Conservation (phyloP, 2,888 invertebrate genomes). For the Allygus modestus region DNA sequence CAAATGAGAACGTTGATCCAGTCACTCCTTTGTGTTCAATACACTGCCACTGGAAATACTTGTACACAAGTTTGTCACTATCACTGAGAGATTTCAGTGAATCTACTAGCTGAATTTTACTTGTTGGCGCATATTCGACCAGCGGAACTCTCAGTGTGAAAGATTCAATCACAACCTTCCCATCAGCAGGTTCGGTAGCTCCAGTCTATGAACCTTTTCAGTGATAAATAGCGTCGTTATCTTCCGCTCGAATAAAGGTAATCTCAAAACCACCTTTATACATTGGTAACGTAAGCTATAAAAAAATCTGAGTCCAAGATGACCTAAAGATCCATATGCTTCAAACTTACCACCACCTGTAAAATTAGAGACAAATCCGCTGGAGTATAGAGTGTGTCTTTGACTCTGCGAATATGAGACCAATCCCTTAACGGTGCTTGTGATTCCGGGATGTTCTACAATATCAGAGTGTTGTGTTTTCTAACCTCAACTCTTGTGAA, state of each 20-base stretch:
- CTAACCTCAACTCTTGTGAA: slow-evolving; percentile 24
- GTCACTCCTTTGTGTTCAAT: slow-evolving; percentile 41
- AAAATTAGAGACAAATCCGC: slow-evolving; percentile 3
- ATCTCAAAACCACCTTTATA: slow-evolving; percentile 54
- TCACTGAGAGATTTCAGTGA: slow-evolving; percentile 33
- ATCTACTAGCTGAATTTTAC: slow-evolving; percentile 30
- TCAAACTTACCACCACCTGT: slow-evolving; percentile 39
- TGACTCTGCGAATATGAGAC: background rate
- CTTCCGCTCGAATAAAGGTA: slow-evolving; percentile 34
- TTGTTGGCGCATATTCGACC: slow-evolving; percentile 27
- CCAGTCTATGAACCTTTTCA: slow-evolving; percentile 8
- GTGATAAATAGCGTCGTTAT: slow-evolving; percentile 18
- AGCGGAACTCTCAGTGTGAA: slow-evolving; percentile 23
- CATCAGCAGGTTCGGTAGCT: slow-evolving; percentile 10
- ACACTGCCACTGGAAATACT: slow-evolving; percentile 40
- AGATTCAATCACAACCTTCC: slow-evolving; percentile 11
- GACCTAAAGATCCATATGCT: slow-evolving; percentile 8
- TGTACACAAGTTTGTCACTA: slow-evolving; percentile 1
- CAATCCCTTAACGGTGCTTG: slow-evolving; percentile 39
- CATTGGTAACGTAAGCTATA: slow-evolving; percentile 25
- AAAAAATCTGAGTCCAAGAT: slow-evolving; percentile 48
- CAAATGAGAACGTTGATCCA: slow-evolving; percentile 3
- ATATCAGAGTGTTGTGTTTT: slow-evolving; percentile 13
- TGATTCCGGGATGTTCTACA: slow-evolving; percentile 38
- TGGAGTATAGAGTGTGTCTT: background rate